Percentiles rank a stretch among this genome's conserved stretches.
Conservation (phyloP, 2,888 invertebrate genomes). For the Nycteola revayana region DNA sequence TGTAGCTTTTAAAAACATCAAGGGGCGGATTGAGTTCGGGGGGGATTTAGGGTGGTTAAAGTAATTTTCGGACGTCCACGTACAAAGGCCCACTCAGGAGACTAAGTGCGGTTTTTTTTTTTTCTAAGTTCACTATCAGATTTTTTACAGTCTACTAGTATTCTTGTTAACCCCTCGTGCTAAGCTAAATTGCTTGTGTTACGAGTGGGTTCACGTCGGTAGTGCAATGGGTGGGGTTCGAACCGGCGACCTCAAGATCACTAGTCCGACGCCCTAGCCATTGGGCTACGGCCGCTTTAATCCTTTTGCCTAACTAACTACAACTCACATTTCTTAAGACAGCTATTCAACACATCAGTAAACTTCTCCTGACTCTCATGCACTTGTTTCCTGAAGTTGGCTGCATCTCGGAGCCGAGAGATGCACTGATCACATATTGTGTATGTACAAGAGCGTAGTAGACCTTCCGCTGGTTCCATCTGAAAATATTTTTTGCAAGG, state of each 20-base stretch:
- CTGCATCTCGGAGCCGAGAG: conserved; percentile 44
- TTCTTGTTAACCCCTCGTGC: too few relatives aligned
- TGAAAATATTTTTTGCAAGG: background rate
- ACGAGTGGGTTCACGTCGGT: too few relatives aligned
- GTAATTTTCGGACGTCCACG: too few relatives aligned
- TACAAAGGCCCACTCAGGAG: too few relatives aligned
- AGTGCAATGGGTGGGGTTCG: too few relatives aligned
- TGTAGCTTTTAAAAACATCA: background rate
- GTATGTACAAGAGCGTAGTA: conserved; percentile 41
- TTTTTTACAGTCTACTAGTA: too few relatives aligned
- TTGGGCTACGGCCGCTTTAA: too few relatives aligned
- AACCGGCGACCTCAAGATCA: too few relatives aligned
- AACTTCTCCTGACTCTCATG: conserved; percentile 51
- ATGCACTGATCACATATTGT: conserved; percentile 57
- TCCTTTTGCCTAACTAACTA: background rate
- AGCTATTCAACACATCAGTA: conserved; percentile 40
- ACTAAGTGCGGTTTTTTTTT: background rate
- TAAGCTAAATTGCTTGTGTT: too few relatives aligned
- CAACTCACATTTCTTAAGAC: background rate
- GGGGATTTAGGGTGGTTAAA: too few relatives aligned
- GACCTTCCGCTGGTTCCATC: conserved; percentile 42
- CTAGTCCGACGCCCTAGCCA: too few relatives aligned
- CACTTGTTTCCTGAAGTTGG: conserved; percentile 54
- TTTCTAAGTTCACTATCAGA: background rate
- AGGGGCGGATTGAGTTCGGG: background rate